Evolutionary conservation across 2,888 invertebrate genomes (phyloP), one percentile per base, ranked within the genome.

Genomic region (Machimus rusticus): DNA sequence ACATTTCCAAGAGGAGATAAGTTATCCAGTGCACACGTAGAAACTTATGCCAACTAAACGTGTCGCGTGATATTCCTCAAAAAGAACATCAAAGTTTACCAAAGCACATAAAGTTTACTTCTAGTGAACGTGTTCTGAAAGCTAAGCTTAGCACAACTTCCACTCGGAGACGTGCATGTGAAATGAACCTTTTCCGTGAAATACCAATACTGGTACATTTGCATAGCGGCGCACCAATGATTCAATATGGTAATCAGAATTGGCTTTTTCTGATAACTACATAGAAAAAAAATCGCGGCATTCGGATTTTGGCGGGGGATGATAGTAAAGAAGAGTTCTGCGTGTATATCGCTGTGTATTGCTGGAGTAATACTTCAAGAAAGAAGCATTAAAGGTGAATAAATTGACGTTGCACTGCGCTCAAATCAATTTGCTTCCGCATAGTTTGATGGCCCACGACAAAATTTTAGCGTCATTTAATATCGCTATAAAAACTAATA

Each of bases 1-100:
- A 81, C 43, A 55, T 81, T 55, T 16, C 28, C n/a, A 8, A 81
- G 12, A 9, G 28, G 4, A 81, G 79, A 81, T 81, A 81, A 81
- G 81, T 81, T 51, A 81, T 55, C 51, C 55, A 14, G 16, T 28
- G 39, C 23, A 23, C 81, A 43, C 31, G 81, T 81, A 66, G 43
- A 43, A 81, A 81, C 55, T 81, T 51, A 81, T 46, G 31, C 81
- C 81, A 55, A 55, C 55, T 81, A 81, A 81, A 81, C 81, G 81
- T 81, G 81, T 81, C 81, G 81, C 81, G 28, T 28, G 66, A 66
- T 81, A 81, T 34, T 81, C 81, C 23, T n/a, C 14, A 34, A 81
- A 81, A 81, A 46, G 81, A 66, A 81, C 81, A 81, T 81, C 81
- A 51, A 55, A 81, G 81, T 81, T 81, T 81, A 81, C 81, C 31